These are phyloP conservation scores for Gobionotothen gibberifrons DNA, from an alignment of 2,797 vertebrate genomes.

Conservation along the genomic window DNA sequence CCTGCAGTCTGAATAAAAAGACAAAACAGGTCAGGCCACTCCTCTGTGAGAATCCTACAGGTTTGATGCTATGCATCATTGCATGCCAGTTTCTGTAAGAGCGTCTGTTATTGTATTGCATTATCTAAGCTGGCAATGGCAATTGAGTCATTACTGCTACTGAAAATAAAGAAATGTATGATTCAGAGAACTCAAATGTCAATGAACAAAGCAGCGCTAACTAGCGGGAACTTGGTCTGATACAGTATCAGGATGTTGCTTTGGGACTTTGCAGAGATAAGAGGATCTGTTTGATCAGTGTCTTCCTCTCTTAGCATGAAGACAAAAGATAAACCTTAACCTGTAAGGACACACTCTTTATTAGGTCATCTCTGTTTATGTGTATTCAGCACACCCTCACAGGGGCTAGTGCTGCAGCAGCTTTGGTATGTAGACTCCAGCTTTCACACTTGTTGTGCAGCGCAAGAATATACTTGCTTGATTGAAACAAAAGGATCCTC, in stretches of 20 bases:
- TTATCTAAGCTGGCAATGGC: not conserved
- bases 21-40: constrained; percentile 38
- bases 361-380: constrained; percentile 14
- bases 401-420: constrained; percentile 28
- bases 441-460: constrained; percentile 24
- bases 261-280: constrained; percentile 47
- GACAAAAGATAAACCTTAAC: constrained; percentile 43
- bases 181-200: not conserved
- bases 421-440: constrained; percentile 40
- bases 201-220: constrained; percentile 10
- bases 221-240: not conserved
- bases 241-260: constrained; percentile 26
- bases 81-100: not conserved
- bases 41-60: constrained; percentile 24
- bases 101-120: not conserved
- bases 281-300: constrained; percentile 51
- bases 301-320: constrained; percentile 46
- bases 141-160: not conserved
- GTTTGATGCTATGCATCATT: not conserved
- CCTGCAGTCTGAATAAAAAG: constrained; percentile 11
- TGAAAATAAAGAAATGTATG: not conserved
- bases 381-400: not conserved
- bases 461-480: constrained; percentile 68
- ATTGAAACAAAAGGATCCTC: constrained; percentile 48
- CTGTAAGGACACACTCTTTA: constrained; percentile 20